phyloP scores from a whole-genome alignment of 2,888 invertebrate species.

The Doris montereyensis region DNA sequence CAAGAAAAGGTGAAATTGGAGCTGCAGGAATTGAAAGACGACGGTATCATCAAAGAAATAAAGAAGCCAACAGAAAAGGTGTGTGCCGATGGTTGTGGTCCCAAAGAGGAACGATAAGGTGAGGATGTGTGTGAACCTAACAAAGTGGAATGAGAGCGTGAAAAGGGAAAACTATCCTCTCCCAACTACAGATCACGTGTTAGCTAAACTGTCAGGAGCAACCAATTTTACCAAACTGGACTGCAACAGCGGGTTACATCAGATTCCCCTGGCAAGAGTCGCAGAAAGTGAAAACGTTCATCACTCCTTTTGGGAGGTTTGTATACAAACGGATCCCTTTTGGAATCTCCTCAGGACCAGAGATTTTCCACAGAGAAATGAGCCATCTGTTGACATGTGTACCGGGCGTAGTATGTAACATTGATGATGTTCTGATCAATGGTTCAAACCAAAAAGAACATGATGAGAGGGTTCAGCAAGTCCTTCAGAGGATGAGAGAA shows the following conservation, averaged over 20 bases:
- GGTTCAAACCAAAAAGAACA: not conserved
- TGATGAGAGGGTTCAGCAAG: not conserved
- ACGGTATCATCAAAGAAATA: not conserved
- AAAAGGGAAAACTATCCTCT: not conserved
- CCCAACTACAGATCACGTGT: not conserved
- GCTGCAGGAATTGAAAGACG: not conserved
- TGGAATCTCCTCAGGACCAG: conserved; percentile 27
- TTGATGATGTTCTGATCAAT: conserved; percentile 27
- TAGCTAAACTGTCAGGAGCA: conserved; percentile 4
- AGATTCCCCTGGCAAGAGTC: conserved; percentile 8
- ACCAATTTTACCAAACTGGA: conserved; percentile 25
- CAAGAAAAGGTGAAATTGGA: not conserved
- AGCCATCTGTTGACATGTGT: not conserved
- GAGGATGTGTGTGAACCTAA: not conserved
- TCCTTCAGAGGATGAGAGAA: not conserved
- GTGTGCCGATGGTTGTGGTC: not conserved
- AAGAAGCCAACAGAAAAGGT: not conserved
- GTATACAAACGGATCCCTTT: conserved; percentile 20
- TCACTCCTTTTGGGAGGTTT: conserved; percentile 22
- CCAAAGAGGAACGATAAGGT: not conserved
- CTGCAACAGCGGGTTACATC: conserved; percentile 18
- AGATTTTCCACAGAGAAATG: conserved; percentile 33
- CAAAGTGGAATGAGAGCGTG: not conserved
- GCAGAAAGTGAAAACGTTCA: conserved; percentile 4
- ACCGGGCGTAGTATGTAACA: not conserved